Base-by-base conservation (phyloP, 2,888 invertebrate species). In the Lycaena phlaeas region DNA sequence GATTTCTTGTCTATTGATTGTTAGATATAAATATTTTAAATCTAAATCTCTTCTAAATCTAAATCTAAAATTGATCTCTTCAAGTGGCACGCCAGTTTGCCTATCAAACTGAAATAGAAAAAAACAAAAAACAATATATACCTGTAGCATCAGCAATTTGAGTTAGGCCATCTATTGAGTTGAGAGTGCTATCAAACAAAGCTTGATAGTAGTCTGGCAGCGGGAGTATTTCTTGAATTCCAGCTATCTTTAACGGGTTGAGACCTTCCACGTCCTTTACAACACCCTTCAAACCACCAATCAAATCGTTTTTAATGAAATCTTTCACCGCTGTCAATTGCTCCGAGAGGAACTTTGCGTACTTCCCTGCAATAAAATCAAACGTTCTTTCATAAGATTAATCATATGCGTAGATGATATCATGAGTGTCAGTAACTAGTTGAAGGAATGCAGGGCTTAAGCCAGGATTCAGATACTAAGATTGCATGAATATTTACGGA, bases 91-190 rank as follows among this genome's bases (percentile, higher is more conserved):
- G n/a, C n/a, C n/a, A n/a, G n/a, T n/a, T n/a, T n/a, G n/a, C n/a
- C n/a, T n/a, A n/a, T n/a, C n/a, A n/a, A n/a, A n/a, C n/a, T n/a
- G n/a, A n/a, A n/a, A 22, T 22, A 3, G 2, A 5, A 27, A n/a
- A 14, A 2, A 30, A 10, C 15, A 10, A 15, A 10, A n/a, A 10
- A 26, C 3, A 12, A 27, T 41, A 36, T 42, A 58, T 61, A 87
- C 88, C 81, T 50, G 89, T 86, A 39, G 87, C 88, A 67, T 90
- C 88, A 4, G 86, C 81, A 7, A 90, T 84, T 59, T 88, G 86
- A 2, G 73, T 59, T 3, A 90, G 64, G 7, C 82, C 86, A 47
- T 85, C 85, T 1, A 74, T 53, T 1, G 65, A 57, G 10, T 66
- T 64, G 14, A 69, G 46, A 0, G 77, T 62, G 26, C 61, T 64